Evolutionary conservation across 2,888 invertebrate species (phyloP).

Genomic region (Cenopis cana): DNA sequence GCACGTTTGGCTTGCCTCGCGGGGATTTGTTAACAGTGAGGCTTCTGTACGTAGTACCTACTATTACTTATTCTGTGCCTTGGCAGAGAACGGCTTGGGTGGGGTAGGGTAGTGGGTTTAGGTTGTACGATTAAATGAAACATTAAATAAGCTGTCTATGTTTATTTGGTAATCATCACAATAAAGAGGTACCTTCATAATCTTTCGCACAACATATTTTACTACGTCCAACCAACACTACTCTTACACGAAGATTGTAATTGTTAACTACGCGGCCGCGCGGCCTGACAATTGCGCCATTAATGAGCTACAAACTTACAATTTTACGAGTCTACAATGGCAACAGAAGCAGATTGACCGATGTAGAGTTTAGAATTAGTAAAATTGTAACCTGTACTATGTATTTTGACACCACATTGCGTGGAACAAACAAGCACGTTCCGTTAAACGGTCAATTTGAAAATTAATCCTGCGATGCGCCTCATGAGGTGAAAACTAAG

Average conservation of each 20-base stretch:
- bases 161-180: conserved; percentile 80
- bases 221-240: conserved; percentile 49
- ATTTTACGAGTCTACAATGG: not conserved
- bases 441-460: no score
- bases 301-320: no score
- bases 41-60: no score
- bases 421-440: no score
- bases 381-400: not conserved
- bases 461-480: no score
- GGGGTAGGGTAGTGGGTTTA: no score
- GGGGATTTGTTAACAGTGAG: no score
- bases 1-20: no score
- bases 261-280: conserved; percentile 18
- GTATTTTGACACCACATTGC: no score
- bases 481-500: no score
- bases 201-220: conserved; percentile 45
- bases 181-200: conserved; percentile 53
- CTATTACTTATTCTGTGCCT: no score
- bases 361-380: not conserved
- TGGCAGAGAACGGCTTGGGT: no score
- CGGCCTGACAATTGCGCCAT: not conserved
- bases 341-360: not conserved
- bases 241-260: conserved; percentile 35
- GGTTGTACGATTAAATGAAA: conserved; percentile 23
- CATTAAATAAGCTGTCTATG: conserved; percentile 54